Evolutionary conservation across 2,888 invertebrate species (phyloP).

Genomic region (Aromia moschata): DNA sequence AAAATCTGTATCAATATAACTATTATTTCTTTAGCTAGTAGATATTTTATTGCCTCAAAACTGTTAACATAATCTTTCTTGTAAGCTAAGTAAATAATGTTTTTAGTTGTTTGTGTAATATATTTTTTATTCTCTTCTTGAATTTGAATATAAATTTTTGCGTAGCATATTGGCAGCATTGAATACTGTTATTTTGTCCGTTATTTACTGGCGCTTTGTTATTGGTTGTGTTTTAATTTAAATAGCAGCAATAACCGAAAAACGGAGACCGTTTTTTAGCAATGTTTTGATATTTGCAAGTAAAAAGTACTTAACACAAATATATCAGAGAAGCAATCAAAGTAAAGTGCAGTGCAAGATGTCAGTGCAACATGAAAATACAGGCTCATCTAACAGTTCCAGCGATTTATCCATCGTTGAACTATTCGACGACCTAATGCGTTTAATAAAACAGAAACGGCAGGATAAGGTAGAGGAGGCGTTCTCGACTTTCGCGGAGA

Average conservation of each 20-base stretch:
- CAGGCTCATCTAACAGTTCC: neutral
- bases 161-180: too few species aligned
- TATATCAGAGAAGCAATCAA: neutral
- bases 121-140: too few species aligned
- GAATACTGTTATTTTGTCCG: neutral
- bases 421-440: slow-evolving; percentile 48
- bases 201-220: neutral
- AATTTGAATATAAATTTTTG: too few species aligned
- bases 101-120: too few species aligned
- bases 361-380: neutral
- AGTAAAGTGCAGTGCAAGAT: neutral
- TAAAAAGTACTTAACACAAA: neutral
- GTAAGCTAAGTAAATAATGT: too few species aligned
- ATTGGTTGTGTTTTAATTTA: neutral
- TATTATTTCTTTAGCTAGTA: too few species aligned
- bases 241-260: neutral
- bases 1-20: too few species aligned
- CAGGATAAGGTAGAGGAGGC: slow-evolving; percentile 48
- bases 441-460: slow-evolving; percentile 35
- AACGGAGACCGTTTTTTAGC: neutral
- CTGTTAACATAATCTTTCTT: too few species aligned
- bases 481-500: slow-evolving; percentile 68
- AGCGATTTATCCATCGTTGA: slow-evolving; percentile 46
- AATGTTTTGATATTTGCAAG: neutral
- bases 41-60: too few species aligned